Base-by-base conservation (phyloP, 2,113 vertebrate species). In the Passer montanus region DNA sequence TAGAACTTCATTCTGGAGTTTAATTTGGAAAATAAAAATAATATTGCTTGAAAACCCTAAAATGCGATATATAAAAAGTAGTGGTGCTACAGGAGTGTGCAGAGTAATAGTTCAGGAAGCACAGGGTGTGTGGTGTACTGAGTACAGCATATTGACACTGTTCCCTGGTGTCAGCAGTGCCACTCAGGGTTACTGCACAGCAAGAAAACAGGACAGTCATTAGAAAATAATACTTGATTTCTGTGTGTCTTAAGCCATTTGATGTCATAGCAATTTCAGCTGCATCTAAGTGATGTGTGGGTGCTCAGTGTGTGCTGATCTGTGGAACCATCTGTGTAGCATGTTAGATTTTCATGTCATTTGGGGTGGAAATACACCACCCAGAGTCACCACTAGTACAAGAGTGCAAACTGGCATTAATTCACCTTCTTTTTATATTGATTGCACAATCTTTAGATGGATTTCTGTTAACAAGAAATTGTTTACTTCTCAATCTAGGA, bases 401-500 rank as follows among this genome's bases (percentile, higher is more conserved):
- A 13, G 23, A 83, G 15, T 90, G 64, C 15, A 49, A 70, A 46
- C 3, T 72, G 22, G 3, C 15, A 5, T 70, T 78, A 80, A 62
- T 75, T 84, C 43, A 64, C 37, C 24, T 60, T 28, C 6, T 72
- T 53, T 83, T 68, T 49, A 44, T 47, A 43, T 62, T 56, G 31
- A 50, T 89, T 82, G 70, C 1, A 50, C 67, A 82, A 62, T 59
- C 27, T 86, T 59, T 62, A 73, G 39, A 13, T 87, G 44, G 8
- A 80, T 86, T 93, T 93, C 47, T 74, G 47, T 63, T 97, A 72
- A 91, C 78, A 63, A 62, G 21, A 87, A 68, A 69, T 83, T 70
- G 13, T 64, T 44, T 79, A 47, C 31, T 94, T 89, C 50, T 93
- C 73, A 47, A 89, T 91, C 43, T 95, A 99, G 99, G 99, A 93